These are phyloP conservation scores for Enteromius treurensis DNA, from an alignment of 2,797 vertebrate species.

Conservation along the genomic window DNA sequence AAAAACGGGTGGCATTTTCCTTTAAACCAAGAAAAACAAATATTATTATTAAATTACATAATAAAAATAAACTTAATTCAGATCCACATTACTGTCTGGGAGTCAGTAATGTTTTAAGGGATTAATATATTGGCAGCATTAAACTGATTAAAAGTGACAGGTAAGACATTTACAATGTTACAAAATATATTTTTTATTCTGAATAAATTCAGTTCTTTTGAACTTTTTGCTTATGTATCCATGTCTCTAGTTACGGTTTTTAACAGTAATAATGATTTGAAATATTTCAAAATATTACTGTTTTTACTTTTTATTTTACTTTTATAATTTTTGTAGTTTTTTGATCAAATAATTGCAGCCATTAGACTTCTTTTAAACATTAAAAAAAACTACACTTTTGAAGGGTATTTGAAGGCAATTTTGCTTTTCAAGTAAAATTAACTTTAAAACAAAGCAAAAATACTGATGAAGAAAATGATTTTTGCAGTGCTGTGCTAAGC, in stretches of 20 bases:
- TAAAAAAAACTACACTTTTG: not conserved
- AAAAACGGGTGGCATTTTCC: not conserved
- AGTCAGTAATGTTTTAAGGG: not conserved
- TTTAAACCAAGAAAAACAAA: not conserved
- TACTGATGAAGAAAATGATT: not conserved
- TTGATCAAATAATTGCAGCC: not conserved
- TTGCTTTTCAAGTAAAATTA: not conserved
- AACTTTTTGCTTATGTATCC: not conserved
- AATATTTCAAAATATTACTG: not conserved
- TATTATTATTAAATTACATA: not conserved
- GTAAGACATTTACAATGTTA: not conserved
- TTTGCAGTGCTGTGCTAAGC: conserved; percentile 25
- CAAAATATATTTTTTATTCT: no score
- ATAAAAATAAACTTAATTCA: not conserved
- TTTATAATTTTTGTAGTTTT: not conserved
- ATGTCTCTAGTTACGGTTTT: not conserved
- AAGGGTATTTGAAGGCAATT: not conserved
- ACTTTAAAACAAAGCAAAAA: conserved; percentile 15
- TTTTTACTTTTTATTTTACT: not conserved
- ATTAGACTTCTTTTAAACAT: not conserved
- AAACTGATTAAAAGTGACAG: not conserved
- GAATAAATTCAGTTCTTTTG: not conserved
- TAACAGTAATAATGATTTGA: not conserved
- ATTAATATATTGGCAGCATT: not conserved
- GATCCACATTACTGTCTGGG: not conserved